These are phyloP conservation scores for Darevskia nairensis DNA, from an alignment of 2,797 vertebrate species.

Conservation along the genomic window DNA sequence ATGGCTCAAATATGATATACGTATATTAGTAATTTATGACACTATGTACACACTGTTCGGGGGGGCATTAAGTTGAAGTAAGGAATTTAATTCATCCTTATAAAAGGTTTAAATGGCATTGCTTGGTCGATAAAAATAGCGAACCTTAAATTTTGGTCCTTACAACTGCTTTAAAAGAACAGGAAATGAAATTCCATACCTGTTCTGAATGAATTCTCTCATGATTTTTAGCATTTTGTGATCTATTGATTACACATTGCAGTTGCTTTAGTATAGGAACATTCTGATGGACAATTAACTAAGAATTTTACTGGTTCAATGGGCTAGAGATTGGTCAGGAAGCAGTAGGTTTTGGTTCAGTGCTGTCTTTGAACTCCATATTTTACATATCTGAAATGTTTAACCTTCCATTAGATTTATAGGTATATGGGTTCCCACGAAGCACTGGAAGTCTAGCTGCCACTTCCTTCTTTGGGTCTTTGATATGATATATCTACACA, in stretches of 20 bases:
- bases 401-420: conserved; percentile 15
- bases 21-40: conserved; percentile 51
- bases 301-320: conserved; percentile 22
- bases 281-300: conserved; percentile 12
- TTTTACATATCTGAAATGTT: conserved; percentile 24
- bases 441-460: background rate
- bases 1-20: too few relatives aligned
- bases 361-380: conserved; percentile 37
- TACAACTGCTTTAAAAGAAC: conserved; percentile 26
- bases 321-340: background rate
- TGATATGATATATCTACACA: conserved; percentile 10
- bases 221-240: conserved; percentile 22
- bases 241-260: conserved; percentile 15
- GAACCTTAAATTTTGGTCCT: conserved; percentile 40
- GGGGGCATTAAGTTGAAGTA: conserved; percentile 49
- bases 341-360: conserved; percentile 24
- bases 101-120: conserved; percentile 36
- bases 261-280: conserved; percentile 14
- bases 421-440: conserved; percentile 12
- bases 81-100: conserved; percentile 43
- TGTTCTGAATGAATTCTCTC: conserved; percentile 23
- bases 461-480: background rate
- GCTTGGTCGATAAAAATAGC: conserved; percentile 43
- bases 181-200: background rate
- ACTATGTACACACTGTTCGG: conserved; percentile 48